phyloP scores from a whole-genome alignment of 2,888 invertebrate genomes.

The Andrena hattorfiana region DNA sequence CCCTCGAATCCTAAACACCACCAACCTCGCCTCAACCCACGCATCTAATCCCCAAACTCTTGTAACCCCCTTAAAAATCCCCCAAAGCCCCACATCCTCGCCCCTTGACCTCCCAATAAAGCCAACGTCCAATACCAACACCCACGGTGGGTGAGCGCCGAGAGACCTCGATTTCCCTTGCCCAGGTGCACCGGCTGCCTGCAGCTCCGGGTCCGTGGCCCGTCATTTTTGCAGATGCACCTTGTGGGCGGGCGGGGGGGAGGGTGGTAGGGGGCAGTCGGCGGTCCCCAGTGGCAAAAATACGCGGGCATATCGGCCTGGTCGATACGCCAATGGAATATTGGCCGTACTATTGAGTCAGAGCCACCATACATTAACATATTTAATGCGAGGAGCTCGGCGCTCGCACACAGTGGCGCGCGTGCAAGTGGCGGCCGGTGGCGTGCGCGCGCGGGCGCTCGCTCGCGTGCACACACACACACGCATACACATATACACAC shows the following conservation, averaged over 20 bases:
- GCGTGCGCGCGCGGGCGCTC: not conserved
- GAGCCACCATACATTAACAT: slow-evolving; percentile 72
- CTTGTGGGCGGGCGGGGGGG: not conserved
- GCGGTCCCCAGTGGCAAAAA: slow-evolving; percentile 45
- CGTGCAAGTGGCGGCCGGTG: not conserved
- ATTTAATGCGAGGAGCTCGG: slow-evolving; percentile 62
- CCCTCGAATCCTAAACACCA: too few relatives aligned
- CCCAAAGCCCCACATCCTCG: too few relatives aligned
- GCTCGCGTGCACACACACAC: slow-evolving; percentile 30
- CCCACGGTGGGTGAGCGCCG: not conserved
- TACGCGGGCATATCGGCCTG: slow-evolving; percentile 44
- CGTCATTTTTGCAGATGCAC: slow-evolving; percentile 60
- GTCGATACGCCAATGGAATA: slow-evolving; percentile 65
- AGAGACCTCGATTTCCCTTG: slow-evolving; percentile 9
- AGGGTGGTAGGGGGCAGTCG: not conserved
- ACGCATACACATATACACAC: slow-evolving; percentile 25
- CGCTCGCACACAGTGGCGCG: slow-evolving; percentile 11
- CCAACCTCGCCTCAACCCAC: too few relatives aligned
- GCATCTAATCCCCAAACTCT: too few relatives aligned
- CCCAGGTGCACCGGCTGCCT: not conserved
- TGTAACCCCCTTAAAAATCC: too few relatives aligned
- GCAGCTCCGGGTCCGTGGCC: slow-evolving; percentile 17
- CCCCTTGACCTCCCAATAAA: too few relatives aligned
- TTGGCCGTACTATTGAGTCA: slow-evolving; percentile 72
- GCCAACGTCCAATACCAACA: too few relatives aligned